Conservation (phyloP, 2,888 invertebrate species). For the Ecliptopera silaceata region DNA sequence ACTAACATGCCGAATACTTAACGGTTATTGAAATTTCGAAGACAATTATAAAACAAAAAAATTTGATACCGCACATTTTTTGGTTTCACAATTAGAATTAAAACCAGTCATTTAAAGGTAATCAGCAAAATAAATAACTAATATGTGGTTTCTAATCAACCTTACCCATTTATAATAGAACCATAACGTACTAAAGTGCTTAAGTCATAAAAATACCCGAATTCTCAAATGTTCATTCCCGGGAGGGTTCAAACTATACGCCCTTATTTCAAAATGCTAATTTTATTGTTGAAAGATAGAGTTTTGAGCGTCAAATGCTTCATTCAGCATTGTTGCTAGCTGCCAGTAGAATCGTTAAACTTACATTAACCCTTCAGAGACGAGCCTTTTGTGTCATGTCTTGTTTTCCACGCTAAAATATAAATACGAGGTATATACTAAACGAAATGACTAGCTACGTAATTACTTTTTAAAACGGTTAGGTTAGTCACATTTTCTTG, state of each 20-base stretch:
- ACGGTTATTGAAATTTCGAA: no score
- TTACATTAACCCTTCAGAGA: slow-evolving; percentile 15
- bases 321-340: slow-evolving; percentile 19
- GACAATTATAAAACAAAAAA: no score
- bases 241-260: slow-evolving; percentile 4
- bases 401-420: not conserved
- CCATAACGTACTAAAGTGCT: no score
- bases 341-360: slow-evolving; percentile 19
- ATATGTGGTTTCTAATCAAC: no score
- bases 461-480: no score
- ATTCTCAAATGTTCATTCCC: not conserved
- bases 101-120: no score
- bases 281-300: slow-evolving; percentile 10
- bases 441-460: not conserved
- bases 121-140: no score
- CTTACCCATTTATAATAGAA: no score
- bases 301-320: slow-evolving; percentile 9
- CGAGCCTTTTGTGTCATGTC: slow-evolving; percentile 8
- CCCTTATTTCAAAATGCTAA: slow-evolving; percentile 12
- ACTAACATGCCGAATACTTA: no score
- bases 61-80: no score
- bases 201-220: not conserved
- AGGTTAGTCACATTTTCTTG: no score
- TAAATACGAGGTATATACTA: slow-evolving; percentile 2
- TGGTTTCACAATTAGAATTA: no score